phyloP scores from a whole-genome alignment of 2,113 vertebrate species.

The Asarcornis scutulata region DNA sequence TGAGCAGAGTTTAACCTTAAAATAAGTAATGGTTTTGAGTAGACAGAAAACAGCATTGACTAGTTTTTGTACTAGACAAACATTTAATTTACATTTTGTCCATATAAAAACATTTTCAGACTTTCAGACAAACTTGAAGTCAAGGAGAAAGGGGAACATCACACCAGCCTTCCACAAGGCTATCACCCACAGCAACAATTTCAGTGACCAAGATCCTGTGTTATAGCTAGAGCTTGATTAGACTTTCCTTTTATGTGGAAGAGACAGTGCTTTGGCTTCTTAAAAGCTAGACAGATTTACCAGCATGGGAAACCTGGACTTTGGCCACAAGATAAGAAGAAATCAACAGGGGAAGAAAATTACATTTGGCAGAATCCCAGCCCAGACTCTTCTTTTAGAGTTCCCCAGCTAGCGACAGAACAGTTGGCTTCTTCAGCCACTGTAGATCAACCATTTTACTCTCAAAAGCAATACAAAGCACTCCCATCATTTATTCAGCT shows the following conservation, averaged over 20 bases:
- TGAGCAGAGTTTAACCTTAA: neutral
- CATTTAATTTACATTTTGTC: neutral
- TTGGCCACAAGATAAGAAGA: neutral
- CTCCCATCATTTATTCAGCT: neutral
- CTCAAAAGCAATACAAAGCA: neutral
- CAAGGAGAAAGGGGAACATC: neutral
- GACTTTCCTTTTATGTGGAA: neutral
- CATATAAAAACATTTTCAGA: neutral
- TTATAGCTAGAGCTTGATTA: neutral
- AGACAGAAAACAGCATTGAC: neutral
- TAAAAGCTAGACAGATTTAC: neutral
- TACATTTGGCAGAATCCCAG: neutral
- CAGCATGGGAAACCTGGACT: slow-evolving; percentile 2
- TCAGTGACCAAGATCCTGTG: neutral
- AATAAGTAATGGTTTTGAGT: neutral
- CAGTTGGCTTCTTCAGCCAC: neutral
- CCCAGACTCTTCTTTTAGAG: neutral
- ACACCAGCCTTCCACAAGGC: neutral
- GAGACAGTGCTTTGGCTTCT: neutral
- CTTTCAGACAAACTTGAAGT: neutral
- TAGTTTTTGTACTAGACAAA: neutral
- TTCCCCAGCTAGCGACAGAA: neutral
- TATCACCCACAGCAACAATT: neutral
- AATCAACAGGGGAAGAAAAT: neutral
- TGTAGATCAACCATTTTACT: neutral